A percentile compares a stretch with the other conserved stretches of the same genome.
Conservation (phyloP, 2,888 invertebrate genomes). For the Hypolimnas misippus region DNA sequence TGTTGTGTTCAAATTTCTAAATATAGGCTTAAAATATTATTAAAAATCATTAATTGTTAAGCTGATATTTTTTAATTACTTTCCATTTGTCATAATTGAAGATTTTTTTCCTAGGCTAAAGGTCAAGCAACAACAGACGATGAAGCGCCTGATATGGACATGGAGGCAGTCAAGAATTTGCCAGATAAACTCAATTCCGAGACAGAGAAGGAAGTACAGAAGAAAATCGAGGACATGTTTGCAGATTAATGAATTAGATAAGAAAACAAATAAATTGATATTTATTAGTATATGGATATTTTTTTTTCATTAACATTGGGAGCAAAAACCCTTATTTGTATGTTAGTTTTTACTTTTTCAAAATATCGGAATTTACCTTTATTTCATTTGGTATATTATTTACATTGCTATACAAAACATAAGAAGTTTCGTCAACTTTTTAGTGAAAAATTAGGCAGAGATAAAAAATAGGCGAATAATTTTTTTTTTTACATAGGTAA, state of each 20-base stretch:
- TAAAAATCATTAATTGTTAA: no score
- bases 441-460: no score
- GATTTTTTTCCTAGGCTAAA: conserved; percentile 57
- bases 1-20: no score
- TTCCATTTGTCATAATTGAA: not conserved
- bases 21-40: no score
- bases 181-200: conserved; percentile 79
- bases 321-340: no score
- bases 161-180: conserved; percentile 71
- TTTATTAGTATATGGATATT: not conserved
- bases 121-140: conserved; percentile 66
- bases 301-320: not conserved
- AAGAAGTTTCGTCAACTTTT: no score
- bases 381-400: no score
- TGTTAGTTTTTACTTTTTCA: no score
- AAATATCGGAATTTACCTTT: no score
- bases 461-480: no score
- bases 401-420: no score
- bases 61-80: not conserved
- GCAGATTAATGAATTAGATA: conserved; percentile 63
- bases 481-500: no score
- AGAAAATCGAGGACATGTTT: conserved; percentile 82
- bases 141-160: conserved; percentile 60
- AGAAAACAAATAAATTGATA: conserved; percentile 7
- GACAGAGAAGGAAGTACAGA: conserved; percentile 77